Conservation (phyloP, 2,113 vertebrate species). For the Panurus biarmicus region DNA sequence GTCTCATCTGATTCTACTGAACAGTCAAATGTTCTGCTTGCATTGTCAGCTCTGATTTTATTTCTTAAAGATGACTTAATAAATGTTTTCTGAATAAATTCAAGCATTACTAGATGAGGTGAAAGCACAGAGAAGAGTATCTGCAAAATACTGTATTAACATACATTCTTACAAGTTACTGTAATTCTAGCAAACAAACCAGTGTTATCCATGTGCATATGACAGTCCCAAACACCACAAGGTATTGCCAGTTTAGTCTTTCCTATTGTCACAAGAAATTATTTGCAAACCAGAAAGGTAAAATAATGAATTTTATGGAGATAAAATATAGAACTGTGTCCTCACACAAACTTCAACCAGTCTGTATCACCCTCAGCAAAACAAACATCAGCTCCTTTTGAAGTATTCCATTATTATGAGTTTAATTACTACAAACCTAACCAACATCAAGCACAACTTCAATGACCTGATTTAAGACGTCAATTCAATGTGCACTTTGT, state of each 20-base stretch:
- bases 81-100: neutral
- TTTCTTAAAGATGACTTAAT: neutral
- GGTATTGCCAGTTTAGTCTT: neutral
- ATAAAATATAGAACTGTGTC: neutral
- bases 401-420: neutral
- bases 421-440: neutral
- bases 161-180: neutral
- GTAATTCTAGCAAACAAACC: neutral
- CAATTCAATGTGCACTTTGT: neutral
- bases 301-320: neutral
- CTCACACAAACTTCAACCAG: neutral
- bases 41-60: neutral
- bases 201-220: accelerated
- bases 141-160: accelerated
- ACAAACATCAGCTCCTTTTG: neutral
- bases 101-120: neutral
- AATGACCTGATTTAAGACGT: neutral
- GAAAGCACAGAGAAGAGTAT: neutral
- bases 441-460: neutral
- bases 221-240: neutral
- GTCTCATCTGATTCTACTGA: neutral
- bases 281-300: neutral
- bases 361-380: neutral
- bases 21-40: neutral
- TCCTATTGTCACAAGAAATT: neutral